Base-by-base conservation (phyloP, 2,797 vertebrate genomes). In the Hydrocynus forskahlii region DNA sequence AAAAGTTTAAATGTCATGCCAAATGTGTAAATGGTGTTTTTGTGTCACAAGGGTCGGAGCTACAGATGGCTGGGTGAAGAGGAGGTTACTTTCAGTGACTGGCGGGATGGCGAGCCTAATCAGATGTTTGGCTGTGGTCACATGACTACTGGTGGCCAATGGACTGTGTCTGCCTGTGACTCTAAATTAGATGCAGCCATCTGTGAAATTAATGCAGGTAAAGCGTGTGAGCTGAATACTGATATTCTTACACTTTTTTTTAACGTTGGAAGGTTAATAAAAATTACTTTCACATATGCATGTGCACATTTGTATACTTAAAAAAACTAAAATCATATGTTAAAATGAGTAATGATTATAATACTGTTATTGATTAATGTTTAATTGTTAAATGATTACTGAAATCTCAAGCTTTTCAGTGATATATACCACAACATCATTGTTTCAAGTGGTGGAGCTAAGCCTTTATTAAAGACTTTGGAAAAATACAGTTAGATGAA, bases 51-150 rank as follows among this genome's bases (percentile, higher is more conserved):
- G 97, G 95, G 95, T 16, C 89, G 93, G 76, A 90, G 90, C 81
- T 97, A 96, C 89, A 93, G 91, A 0, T 99, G 98, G 98, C 75
- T 97, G 80, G 93, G 94, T 0, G 94, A 95, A 80, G 95, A 97
- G 50, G 95, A 92, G 0, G 80, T 97, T 75, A 88, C 86, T 25
- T 99, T 96, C 45, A 89, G 91, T 74, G 95, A 96, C 92, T 99
- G 98, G 98, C 94, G 92, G 84, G 95, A 96, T 0, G 94, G 93
- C 57, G 95, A 97, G 87, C 97, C 97, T 35, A 95, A 93, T 87
- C 94, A 93, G 52, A 71, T 92, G 7, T 80, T 92, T 0, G 96
- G 97, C 75, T 99, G 98, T 14, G 94, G 95, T 90, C 96, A 96
- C 85, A 94, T 99, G 96, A 96, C 96, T 0, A 83, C 48, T 0